Conservation (phyloP, 2,797 vertebrate species). For the Lutjanus argentimaculatus region DNA sequence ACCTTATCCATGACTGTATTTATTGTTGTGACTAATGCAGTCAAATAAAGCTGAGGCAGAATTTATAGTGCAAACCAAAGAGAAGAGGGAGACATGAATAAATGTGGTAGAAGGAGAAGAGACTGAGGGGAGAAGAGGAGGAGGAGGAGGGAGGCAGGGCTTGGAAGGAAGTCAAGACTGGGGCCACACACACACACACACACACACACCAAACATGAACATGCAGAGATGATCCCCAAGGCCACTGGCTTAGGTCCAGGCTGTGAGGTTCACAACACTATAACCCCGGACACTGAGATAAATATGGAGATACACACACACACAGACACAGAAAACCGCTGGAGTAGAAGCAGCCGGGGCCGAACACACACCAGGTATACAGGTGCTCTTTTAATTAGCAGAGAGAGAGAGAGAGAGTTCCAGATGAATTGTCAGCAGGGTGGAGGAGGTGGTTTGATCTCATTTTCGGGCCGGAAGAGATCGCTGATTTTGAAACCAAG, state of each 20-base stretch:
- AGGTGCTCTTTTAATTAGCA: slow-evolving; percentile 88
- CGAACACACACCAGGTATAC: slow-evolving; percentile 75
- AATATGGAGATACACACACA: slow-evolving; percentile 71
- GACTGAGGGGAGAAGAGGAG: slow-evolving; percentile 20
- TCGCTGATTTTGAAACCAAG: slow-evolving; percentile 32
- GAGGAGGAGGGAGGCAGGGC: slow-evolving; percentile 13
- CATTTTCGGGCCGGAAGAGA: slow-evolving; percentile 65
- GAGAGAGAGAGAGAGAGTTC: slow-evolving; percentile 56
- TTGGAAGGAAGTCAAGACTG: slow-evolving; percentile 69
- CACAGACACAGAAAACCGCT: slow-evolving; percentile 49
- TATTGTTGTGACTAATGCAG: slow-evolving; percentile 31
- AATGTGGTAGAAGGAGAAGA: slow-evolving; percentile 46
- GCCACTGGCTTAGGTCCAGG: slow-evolving; percentile 78
- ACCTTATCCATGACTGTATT: slow-evolving; percentile 18
- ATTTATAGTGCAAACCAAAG: slow-evolving; percentile 18
- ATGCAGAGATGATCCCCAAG: slow-evolving; percentile 64
- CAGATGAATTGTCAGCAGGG: slow-evolving; percentile 70
- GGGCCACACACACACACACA: slow-evolving; percentile 56
- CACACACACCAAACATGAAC: slow-evolving; percentile 43
- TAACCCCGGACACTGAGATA: slow-evolving; percentile 75
- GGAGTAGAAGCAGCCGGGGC: slow-evolving; percentile 52
- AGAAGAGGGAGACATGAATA: slow-evolving; percentile 41
- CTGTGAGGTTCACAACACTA: slow-evolving; percentile 72
- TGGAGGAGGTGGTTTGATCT: slow-evolving; percentile 70
- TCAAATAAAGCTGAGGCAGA: slow-evolving; percentile 19